Conservation (phyloP, 2,888 invertebrate species). For the Lepidochrysops patricia region DNA sequence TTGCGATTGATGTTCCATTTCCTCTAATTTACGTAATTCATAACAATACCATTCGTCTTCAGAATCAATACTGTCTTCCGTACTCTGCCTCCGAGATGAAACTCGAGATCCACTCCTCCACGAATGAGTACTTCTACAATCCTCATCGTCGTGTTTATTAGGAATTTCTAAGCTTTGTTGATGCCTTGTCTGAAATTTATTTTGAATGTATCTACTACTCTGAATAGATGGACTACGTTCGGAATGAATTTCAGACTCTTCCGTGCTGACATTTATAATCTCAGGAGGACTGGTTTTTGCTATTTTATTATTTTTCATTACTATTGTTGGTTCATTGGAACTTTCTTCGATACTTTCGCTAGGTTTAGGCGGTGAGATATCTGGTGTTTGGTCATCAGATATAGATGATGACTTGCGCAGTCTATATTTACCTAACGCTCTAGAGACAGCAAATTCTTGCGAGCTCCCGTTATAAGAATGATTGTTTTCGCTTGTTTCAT, state of each 20-base stretch:
- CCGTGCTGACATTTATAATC: constrained; percentile 53
- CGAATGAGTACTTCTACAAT: constrained; percentile 89
- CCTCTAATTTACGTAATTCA: constrained; percentile 88
- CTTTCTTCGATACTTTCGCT: constrained; percentile 43
- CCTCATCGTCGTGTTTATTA: constrained; percentile 85
- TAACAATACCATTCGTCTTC: constrained; percentile 96
- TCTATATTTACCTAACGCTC: constrained; percentile 86
- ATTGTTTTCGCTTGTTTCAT: constrained; percentile 74
- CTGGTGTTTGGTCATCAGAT: constrained; percentile 78
- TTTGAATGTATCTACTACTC: constrained; percentile 73
- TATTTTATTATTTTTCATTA: constrained; percentile 43
- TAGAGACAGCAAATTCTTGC: constrained; percentile 88
- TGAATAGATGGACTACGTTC: constrained; percentile 80
- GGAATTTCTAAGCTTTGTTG: constrained; percentile 89
- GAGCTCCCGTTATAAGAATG: constrained; percentile 78
- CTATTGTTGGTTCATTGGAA: constrained; percentile 33
- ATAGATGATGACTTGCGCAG: constrained; percentile 81
- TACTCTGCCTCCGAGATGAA: constrained; percentile 90
- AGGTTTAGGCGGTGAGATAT: constrained; percentile 58
- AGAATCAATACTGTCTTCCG: constrained; percentile 93
- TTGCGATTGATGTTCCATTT: constrained; percentile 85
- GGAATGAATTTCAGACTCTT: constrained; percentile 64
- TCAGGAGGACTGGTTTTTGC: constrained; percentile 54
- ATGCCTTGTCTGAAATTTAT: constrained; percentile 78
- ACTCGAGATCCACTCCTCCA: constrained; percentile 89